Conservation (phyloP, 2,113 vertebrate genomes). For the Laticauda colubrina region DNA sequence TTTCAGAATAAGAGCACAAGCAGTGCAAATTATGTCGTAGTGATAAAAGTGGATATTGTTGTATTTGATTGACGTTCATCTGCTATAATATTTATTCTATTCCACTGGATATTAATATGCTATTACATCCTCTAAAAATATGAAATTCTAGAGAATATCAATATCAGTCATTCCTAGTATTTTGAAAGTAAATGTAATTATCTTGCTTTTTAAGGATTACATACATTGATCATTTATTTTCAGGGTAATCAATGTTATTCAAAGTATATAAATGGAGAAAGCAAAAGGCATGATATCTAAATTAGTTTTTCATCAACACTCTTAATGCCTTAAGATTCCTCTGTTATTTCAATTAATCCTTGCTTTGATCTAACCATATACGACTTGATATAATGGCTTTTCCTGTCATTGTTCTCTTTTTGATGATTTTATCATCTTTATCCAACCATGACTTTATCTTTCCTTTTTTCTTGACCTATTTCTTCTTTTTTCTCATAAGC, state of each 20-base stretch:
- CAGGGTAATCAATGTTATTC: not conserved
- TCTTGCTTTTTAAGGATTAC: not conserved
- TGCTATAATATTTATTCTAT: not conserved
- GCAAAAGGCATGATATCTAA: not conserved
- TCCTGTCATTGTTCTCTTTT: not conserved
- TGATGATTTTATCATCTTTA: not conserved
- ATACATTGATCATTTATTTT: not conserved
- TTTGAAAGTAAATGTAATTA: not conserved
- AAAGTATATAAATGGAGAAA: not conserved
- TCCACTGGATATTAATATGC: not conserved
- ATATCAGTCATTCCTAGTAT: not conserved
- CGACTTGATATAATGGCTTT: not conserved
- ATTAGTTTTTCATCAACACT: not conserved
- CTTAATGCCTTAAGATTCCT: not conserved
- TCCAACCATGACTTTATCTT: not conserved
- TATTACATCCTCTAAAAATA: not conserved
- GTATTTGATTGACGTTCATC: not conserved
- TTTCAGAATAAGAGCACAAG: not conserved
- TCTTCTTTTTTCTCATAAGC: not conserved
- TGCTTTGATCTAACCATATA: not conserved
- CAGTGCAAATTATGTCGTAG: not conserved
- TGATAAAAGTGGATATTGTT: not conserved
- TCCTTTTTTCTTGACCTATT: not conserved
- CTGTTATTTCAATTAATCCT: not conserved
- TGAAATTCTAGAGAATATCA: not conserved